Evolutionary conservation across 2,888 invertebrate genomes (phyloP), one percentile per base, ranked within the genome.

Genomic region (Acrocyrtus sp.): DNA sequence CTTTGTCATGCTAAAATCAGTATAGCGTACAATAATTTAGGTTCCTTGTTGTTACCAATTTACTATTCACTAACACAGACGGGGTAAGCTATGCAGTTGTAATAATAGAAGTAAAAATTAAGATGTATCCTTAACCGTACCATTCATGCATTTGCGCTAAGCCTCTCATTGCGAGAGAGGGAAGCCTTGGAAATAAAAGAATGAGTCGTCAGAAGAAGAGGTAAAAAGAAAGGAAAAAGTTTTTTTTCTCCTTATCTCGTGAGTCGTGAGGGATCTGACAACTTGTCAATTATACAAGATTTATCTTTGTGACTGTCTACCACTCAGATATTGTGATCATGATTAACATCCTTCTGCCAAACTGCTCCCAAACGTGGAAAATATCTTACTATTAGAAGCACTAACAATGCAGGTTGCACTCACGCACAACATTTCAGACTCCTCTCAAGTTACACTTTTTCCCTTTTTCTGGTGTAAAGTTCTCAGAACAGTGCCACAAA

Each of bases 221-320:
- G n/a, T 1, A 12, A 34, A 56, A 41, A 39, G 26, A 43, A 41
- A 50, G 57, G 67, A 66, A 72, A 58, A 67, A 50, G 29, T 24
- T 58, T 51, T 66, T 65, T 62, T 65, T 43, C 34, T 61, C 21
- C 50, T 43, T 53, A 54, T 39, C 41, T 62, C 54, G 70, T 76
- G 74, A 72, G 74, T 74, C 77, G 77, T 72, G 74, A 72, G 72
- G 67, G 74, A 77, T 77, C 77, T 77, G 77, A 77, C 77, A 77
- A 77, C 56, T 69, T 77, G 77, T 77, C 77, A 77, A 77, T 77
- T 77, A 77, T 77, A 72, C 76, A 77, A 77, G 77, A 77, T 77
- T 77, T 77, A 77, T 74, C 74, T 74, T 72, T 72, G 66, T 76
- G 76, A 74, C 73, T 74, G 76, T 74, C 74, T 76, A 67, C 74